These are phyloP conservation scores for Diaperis boleti DNA, from an alignment of 2,888 invertebrate species.

Conservation along the genomic window DNA sequence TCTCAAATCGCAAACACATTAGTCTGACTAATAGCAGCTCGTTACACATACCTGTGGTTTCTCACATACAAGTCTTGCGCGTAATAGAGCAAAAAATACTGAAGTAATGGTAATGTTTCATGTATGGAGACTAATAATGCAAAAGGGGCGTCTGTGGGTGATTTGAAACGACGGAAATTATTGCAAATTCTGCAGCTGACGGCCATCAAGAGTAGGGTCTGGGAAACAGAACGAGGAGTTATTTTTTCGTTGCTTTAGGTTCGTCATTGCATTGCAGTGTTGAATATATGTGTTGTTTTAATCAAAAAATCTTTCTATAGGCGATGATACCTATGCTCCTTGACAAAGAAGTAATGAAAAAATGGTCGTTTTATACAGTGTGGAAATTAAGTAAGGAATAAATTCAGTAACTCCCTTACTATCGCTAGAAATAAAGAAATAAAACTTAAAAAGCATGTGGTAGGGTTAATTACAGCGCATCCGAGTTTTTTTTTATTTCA, in stretches of 20 bases:
- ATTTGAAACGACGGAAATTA: slow-evolving; percentile 14
- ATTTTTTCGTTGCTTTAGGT: background rate
- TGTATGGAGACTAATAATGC: background rate
- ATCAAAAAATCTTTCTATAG: too few relatives aligned
- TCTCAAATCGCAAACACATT: slow-evolving; percentile 7
- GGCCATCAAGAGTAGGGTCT: slow-evolving; percentile 15
- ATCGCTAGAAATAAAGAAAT: too few relatives aligned
- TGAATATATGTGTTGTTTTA: too few relatives aligned
- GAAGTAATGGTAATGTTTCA: background rate
- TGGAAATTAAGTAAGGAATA: too few relatives aligned
- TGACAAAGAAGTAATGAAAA: background rate
- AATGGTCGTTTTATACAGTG: too few relatives aligned
- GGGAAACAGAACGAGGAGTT: too few relatives aligned
- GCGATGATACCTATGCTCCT: too few relatives aligned
- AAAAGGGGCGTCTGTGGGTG: background rate
- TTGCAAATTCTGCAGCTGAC: slow-evolving; percentile 25
- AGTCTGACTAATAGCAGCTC: background rate
- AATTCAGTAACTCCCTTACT: too few relatives aligned
- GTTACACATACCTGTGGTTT: background rate
- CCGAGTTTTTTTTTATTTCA: too few relatives aligned
- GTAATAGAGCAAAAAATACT: background rate
- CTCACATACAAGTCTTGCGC: background rate
- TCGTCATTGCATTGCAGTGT: background rate
- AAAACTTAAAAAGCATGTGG: too few relatives aligned
- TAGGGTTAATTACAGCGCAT: too few relatives aligned